Evolutionary conservation across 1,140 invertebrate species (phyloP).

Genomic region (Zaprionus vittiger): DNA sequence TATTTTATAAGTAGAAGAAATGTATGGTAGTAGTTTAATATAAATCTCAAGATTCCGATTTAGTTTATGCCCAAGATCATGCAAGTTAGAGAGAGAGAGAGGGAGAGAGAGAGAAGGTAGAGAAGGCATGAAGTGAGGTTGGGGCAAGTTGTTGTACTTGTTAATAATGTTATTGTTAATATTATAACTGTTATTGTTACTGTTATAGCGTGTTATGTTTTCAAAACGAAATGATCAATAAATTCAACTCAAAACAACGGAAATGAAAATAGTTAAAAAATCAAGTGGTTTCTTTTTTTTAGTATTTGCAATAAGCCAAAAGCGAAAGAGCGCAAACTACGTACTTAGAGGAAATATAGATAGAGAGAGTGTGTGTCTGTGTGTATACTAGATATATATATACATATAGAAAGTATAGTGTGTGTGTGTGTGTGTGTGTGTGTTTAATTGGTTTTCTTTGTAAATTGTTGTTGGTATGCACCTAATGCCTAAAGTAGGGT

Average conservation of each 20-base stretch:
- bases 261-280: conserved; percentile 17
- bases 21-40: too few species aligned
- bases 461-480: conserved; percentile 66
- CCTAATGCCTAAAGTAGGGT: conserved; percentile 92
- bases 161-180: conserved; percentile 5
- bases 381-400: background rate
- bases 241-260: conserved; percentile 4
- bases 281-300: conserved; percentile 13
- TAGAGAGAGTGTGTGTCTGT: background rate
- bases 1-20: too few species aligned
- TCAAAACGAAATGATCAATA: conserved; percentile 5
- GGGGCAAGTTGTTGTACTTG: background rate
- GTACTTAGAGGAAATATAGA: conserved; percentile 5
- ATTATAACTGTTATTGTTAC: conserved; percentile 5
- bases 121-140: background rate
- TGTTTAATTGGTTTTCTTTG: conserved; percentile 19
- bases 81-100: background rate
- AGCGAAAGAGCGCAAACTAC: conserved; percentile 40
- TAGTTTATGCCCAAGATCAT: background rate
- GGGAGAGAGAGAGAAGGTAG: background rate
- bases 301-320: conserved; percentile 43
- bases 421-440: conserved; percentile 4
- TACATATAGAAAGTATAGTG: conserved; percentile 9
- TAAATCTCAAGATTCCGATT: too few species aligned
- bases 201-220: conserved; percentile 8